Base-by-base conservation (phyloP, 2,797 vertebrate genomes). In the Synaphobranchus kaupii region DNA sequence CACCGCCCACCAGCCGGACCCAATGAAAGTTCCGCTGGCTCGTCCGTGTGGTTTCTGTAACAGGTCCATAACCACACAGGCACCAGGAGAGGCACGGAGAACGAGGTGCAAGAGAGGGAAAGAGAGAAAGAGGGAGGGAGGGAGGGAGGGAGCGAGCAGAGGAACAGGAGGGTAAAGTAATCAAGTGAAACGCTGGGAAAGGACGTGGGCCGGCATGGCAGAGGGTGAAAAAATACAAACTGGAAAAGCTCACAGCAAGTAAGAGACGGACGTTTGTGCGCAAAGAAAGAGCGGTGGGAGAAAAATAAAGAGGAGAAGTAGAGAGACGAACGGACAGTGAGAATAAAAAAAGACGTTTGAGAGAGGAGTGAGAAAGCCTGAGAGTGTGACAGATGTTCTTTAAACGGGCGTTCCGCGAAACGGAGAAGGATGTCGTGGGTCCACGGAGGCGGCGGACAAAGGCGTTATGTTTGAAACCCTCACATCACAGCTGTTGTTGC, bases 21-120 rank as follows among this genome's bases (percentile, higher is more conserved):
- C 94, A 94, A 95, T 95, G 93, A 96, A 95, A 95, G 92, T 95
- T 92, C 89, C 91, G 91, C 91, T 93, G 91, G 87, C 91, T 92
- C 89, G 86, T 91, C 91, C 44, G 66, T 91, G 93, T 89, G 54
- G 90, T 92, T 91, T 90, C 85, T 90, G 88, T 86, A 81, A 22
- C 15, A 50, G 87, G 82, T 82, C 89, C 63, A 68, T 82, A 66
- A 87, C 89, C 86, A 89, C 66, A 86, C 86, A 78, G 17, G 66
- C 84, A 88, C 78, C 56, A 88, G 76, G 86, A 76, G 58, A 22
- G 52, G 44, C 5, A 39, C 48, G 56, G 47, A 82, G 76, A 68
- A n/a, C 48, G 71, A 82, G 68, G 56, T 34, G 17, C 28, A 22
- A 22, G 15, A 47, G 12, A 73, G 66, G 80, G 25, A 85, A 52